phyloP scores from a whole-genome alignment of 1,140 invertebrate genomes.

The Zaprionus lachaisei region DNA sequence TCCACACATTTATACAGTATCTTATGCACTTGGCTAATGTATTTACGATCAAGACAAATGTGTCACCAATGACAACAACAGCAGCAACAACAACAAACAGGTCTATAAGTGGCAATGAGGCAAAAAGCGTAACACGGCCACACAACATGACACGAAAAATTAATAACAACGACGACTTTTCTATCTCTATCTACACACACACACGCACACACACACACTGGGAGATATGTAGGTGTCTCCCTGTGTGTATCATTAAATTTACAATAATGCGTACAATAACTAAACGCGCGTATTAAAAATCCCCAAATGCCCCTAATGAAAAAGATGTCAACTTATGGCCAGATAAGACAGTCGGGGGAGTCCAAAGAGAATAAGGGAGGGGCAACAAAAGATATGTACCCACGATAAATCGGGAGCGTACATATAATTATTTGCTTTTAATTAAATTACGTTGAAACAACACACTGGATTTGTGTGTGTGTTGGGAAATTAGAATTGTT shows the following conservation, averaged over 20 bases:
- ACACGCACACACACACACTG: not conserved
- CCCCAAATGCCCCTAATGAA: constrained; percentile 53
- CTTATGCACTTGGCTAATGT: constrained; percentile 69
- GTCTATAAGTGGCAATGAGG: constrained; percentile 67
- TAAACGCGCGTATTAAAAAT: constrained; percentile 66
- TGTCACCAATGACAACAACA: constrained; percentile 65
- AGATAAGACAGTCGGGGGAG: constrained; percentile 19
- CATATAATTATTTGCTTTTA: constrained; percentile 74
- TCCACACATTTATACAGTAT: not conserved
- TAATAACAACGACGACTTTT: constrained; percentile 66
- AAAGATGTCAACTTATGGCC: constrained; percentile 62
- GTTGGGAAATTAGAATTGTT: constrained; percentile 74
- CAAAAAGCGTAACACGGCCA: constrained; percentile 78
- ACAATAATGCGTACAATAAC: constrained; percentile 79
- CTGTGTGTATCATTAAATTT: constrained; percentile 66
- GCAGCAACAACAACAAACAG: constrained; percentile 35
- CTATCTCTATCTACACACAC: constrained; percentile 46
- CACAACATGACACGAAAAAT: constrained; percentile 74
- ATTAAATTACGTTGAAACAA: constrained; percentile 71
- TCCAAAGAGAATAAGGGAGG: not conserved
- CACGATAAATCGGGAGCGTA: constrained; percentile 21
- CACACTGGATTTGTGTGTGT: constrained; percentile 56
- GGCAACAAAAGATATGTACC: not conserved
- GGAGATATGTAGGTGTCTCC: constrained; percentile 6
- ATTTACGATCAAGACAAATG: constrained; percentile 77